Conservation (phyloP, 2,113 vertebrate species). For the Laterallus jamaicensis region DNA sequence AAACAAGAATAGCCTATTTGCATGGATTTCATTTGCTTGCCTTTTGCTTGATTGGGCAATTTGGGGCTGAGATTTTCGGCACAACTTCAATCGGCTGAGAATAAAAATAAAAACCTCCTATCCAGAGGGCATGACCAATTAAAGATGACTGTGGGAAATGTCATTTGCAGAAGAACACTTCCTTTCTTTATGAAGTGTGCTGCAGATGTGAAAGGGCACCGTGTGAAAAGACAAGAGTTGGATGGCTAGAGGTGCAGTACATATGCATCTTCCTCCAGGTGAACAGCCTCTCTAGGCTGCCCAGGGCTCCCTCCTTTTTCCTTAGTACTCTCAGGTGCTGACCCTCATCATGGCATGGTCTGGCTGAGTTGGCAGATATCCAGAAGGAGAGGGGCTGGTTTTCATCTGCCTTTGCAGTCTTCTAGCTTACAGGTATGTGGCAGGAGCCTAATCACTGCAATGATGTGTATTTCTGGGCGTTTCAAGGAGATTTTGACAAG, state of each 20-base stretch:
- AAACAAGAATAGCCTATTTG: background rate
- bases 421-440: background rate
- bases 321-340: background rate
- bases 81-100: constrained; percentile 4
- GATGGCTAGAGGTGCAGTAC: fast-evolving
- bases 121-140: constrained; percentile 34
- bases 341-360: background rate
- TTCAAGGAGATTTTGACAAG: background rate
- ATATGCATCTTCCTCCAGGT: background rate
- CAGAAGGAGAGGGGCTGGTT: background rate
- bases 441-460: background rate
- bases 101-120: constrained; percentile 26
- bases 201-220: background rate
- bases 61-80: constrained; percentile 20
- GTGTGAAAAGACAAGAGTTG: background rate
- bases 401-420: background rate
- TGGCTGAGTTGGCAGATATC: background rate
- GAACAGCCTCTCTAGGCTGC: background rate
- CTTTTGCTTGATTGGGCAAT: constrained; percentile 1
- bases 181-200: background rate
- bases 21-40: constrained; percentile 27
- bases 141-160: constrained; percentile 10
- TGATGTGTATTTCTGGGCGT: background rate
- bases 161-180: background rate
- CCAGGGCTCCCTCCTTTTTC: background rate